Evolutionary conservation across 1,140 invertebrate genomes (phyloP), one percentile per base, ranked within the genome.

Genomic region (Drosophila quadrilineata): DNA sequence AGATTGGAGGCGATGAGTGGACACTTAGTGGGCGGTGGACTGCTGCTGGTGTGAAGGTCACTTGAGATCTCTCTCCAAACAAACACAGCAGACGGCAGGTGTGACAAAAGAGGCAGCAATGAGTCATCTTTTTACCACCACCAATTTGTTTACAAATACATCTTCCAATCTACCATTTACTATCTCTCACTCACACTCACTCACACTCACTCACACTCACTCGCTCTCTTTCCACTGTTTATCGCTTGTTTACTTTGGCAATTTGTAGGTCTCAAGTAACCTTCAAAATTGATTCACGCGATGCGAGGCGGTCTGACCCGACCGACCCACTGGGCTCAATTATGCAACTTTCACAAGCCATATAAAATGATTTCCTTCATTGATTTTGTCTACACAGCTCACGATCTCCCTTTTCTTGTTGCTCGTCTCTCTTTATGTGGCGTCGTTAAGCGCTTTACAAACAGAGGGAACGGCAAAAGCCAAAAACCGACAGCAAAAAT

Each of bases 281-380:
- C 53, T 49, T 46, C 53, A 31, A 21, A 17, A 45, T 14, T 62
- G 46, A 46, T 17, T 49, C 64, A 52, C 33, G n/a, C n/a, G n/a
- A n/a, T n/a, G n/a, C n/a, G n/a, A n/a, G n/a, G n/a, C n/a, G n/a
- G n/a, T n/a, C n/a, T n/a, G n/a, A n/a, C n/a, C n/a, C n/a, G n/a
- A n/a, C n/a, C n/a, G 17, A 14, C 17, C 40, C 40, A 22, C 16
- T 31, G 38, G 26, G 31, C 12, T 40, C 52, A 63, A 71, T 79
- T 79, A 66, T 77, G 75, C 75, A 77, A 79, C 54, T 41, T 43
- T 43, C 43, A 63, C 72, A 58, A 71, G 75, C 75, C 75, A 79
- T 79, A 79, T 58, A 79, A 79, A 74, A 63, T 48, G 60, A 79
- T 79, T 80, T 79, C 75, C 75, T n/a, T n/a, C n/a, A n/a, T n/a